Evolutionary conservation across 2,113 vertebrate genomes (phyloP), one percentile per base, ranked within the genome.

Genomic region (Neodon shergylaensis): DNA sequence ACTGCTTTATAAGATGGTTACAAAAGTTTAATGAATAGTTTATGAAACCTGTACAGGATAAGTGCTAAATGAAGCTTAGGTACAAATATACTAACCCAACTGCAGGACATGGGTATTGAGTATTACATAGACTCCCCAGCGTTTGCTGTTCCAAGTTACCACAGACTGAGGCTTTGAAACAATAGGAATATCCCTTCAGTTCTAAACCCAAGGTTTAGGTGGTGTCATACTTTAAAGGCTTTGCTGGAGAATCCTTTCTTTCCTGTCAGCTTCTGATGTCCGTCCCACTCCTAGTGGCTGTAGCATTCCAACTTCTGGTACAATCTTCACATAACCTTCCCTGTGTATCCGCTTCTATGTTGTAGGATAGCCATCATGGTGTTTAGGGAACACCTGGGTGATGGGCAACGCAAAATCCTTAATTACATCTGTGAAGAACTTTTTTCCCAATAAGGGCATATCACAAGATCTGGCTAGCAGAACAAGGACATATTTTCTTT

Each of bases 381-480:
- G 47, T 65, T 90, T 92, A 65, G 76, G 58, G 19, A 58, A 1
- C 19, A 58, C 19, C 58, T 58, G 54, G 54, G 54, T 70, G 54
- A n/a, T n/a, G n/a, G n/a, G 87, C 74, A 70, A 74, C 78, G 78
- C 39, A 90, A 92, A 66, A 90, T 14, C 58, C 26, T 86, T 82
- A 88, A 87, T 90, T 89, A 77, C 5, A 82, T 61, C 79, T 87
- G 11, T n/a, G 52, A 96, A 89, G 89, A 68, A 36, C 39, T 11
- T 76, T 47, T 87, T 88, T 42, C 47, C 31, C 79, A 79, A 93
- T 83, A 84, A 92, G 72, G n/a, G 76, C 70, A 66, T 21, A 66
- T 72, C 44, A 94, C 52, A 84, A 14, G 16, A 5, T 77, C 52
- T 28, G 19, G 74, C 36, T 49, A 33, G 92, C 63, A 91, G 81